Percentiles rank a stretch among this genome's conserved stretches.
phyloP scores from a whole-genome alignment of 2,797 vertebrate genomes.

The Crenuchus spilurus region DNA sequence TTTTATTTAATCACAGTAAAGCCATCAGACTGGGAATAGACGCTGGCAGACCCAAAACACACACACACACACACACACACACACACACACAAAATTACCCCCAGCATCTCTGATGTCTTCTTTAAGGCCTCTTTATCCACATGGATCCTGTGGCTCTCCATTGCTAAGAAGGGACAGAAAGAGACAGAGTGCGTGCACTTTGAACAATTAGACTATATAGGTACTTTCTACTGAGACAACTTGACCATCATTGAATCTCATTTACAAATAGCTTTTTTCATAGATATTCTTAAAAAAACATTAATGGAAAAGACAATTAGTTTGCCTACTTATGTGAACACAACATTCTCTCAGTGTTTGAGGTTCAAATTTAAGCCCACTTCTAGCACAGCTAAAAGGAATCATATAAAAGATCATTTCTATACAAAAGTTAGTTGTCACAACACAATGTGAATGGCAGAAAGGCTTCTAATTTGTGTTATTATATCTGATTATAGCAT shows the following conservation, averaged over 20 bases:
- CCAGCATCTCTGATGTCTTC: conserved; percentile 85
- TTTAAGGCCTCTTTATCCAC: conserved; percentile 85
- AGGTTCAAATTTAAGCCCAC: no score
- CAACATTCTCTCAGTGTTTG: no score
- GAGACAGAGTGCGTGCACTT: neutral
- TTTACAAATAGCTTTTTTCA: conserved; percentile 14
- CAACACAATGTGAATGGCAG: no score
- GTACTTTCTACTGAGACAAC: neutral
- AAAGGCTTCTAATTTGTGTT: no score
- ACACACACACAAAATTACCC: conserved; percentile 71
- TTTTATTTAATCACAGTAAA: neutral
- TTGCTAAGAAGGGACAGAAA: conserved; percentile 75
- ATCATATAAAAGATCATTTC: no score
- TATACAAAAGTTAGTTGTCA: no score
- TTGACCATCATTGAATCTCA: conserved; percentile 3
- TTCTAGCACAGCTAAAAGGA: no score
- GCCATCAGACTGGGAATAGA: neutral
- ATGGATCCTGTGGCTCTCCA: conserved; percentile 86
- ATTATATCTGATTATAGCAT: no score
- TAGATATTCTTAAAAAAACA: conserved; percentile 8
- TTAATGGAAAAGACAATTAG: neutral
- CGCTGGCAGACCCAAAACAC: neutral
- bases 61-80: neutral
- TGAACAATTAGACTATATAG: neutral
- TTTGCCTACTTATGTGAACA: no score